Percentiles rank a stretch among this genome's conserved stretches.
Evolutionary conservation across 2,113 vertebrate species (phyloP).

Genomic region (Bettongia penicillata): DNA sequence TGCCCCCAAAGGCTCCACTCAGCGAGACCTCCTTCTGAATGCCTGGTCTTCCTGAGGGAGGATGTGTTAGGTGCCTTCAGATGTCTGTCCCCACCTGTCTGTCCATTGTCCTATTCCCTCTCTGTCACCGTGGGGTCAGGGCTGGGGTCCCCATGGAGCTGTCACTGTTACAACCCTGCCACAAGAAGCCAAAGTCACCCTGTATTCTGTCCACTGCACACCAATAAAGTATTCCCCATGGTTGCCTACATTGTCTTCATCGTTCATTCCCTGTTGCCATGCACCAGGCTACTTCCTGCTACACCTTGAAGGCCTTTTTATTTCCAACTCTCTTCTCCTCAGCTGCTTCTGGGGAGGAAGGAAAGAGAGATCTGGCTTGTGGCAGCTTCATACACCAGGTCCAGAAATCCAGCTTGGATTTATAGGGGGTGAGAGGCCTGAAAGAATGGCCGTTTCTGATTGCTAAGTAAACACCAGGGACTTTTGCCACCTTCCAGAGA

Average conservation of each 20-base stretch:
- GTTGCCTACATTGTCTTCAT: not conserved
- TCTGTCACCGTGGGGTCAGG: slow-evolving; percentile 56
- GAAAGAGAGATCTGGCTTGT: not conserved
- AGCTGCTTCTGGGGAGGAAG: not conserved
- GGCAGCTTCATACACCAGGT: not conserved
- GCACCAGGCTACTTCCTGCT: not conserved
- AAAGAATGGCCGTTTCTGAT: not conserved
- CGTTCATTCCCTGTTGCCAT: not conserved
- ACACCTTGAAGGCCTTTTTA: not conserved
- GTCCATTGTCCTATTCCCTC: slow-evolving; percentile 14
- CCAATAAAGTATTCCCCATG: slow-evolving; percentile 67
- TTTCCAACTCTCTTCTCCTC: not conserved
- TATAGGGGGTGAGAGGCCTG: slow-evolving; percentile 42
- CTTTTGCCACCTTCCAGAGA: not conserved
- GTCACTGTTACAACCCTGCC: slow-evolving; percentile 27
- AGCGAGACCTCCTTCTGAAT: slow-evolving; percentile 93
- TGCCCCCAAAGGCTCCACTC: slow-evolving; percentile 85
- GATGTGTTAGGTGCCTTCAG: slow-evolving; percentile 53
- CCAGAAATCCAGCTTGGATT: not conserved
- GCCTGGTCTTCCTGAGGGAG: not conserved
- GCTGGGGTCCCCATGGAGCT: slow-evolving; percentile 50
- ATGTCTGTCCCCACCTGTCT: slow-evolving; percentile 11
- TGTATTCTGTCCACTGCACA: not conserved
- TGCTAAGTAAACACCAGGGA: not conserved
- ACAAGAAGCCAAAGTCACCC: slow-evolving; percentile 52